A percentile compares a stretch with the other conserved stretches of the same genome.
Conservation (phyloP, 2,797 vertebrate species). For the Poecilia gillii region DNA sequence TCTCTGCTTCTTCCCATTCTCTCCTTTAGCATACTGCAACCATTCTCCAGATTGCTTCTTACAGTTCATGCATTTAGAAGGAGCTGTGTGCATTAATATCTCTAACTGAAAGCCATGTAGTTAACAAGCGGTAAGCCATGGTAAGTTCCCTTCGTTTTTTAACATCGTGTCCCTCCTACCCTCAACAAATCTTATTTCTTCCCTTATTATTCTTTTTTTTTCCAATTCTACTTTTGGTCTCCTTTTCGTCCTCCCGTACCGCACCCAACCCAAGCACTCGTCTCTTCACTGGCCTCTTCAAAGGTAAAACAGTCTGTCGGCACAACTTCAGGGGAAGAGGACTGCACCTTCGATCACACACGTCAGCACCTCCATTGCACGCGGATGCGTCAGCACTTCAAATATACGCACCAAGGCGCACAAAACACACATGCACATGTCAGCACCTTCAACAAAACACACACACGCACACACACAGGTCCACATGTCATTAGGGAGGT, state of each 20-base stretch:
- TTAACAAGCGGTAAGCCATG: conserved; percentile 7
- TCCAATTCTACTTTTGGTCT: conserved; percentile 13
- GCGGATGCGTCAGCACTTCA: conserved; percentile 48
- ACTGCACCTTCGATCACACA: conserved; percentile 58
- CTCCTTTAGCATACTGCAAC: not conserved
- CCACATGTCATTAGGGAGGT: conserved; percentile 63
- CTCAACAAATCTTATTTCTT: not conserved
- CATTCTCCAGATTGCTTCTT: not conserved
- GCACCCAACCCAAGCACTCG: not conserved
- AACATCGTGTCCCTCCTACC: not conserved
- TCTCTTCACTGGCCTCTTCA: conserved; percentile 44
- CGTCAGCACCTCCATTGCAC: conserved; percentile 67
- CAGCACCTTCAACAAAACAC: conserved; percentile 43
- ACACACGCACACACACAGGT: conserved; percentile 28
- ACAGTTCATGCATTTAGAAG: conserved; percentile 9
- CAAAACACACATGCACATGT: conserved; percentile 36
- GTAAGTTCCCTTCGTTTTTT: conserved; percentile 6
- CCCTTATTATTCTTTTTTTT: not conserved
- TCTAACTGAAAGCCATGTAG: conserved; percentile 2
- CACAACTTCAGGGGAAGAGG: conserved; percentile 58
- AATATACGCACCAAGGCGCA: conserved; percentile 21
- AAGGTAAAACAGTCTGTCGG: conserved; percentile 59
- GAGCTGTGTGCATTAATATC: not conserved
- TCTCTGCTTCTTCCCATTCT: not conserved
- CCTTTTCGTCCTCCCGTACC: not conserved